These are phyloP conservation scores for Achatina immaculata DNA, from an alignment of 1,140 invertebrate species.

Conservation along the genomic window DNA sequence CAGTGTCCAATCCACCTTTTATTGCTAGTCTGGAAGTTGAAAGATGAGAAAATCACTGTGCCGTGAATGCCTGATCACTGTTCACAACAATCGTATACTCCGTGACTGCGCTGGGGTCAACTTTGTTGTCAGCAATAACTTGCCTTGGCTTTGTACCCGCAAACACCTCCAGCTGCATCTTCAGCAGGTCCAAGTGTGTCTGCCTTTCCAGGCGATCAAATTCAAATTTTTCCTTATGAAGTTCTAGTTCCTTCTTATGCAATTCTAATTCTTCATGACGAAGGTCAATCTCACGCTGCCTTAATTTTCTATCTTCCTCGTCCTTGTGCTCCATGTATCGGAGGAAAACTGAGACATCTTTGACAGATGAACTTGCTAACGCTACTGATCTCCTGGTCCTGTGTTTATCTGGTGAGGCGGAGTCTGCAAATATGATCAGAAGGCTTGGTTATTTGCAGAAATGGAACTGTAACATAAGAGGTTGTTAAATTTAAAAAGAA, in stretches of 20 bases:
- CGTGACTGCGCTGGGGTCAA: conserved; percentile 17
- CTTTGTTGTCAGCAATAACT: conserved; percentile 16
- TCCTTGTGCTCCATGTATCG: conserved; percentile 29
- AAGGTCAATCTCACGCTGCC: conserved; percentile 14
- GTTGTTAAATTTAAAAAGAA: no score
- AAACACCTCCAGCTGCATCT: conserved; percentile 26
- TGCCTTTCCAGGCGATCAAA: conserved; percentile 33
- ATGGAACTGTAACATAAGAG: no score
- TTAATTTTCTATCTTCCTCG: conserved; percentile 17
- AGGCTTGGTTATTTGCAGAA: no score
- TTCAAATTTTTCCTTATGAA: conserved; percentile 32
- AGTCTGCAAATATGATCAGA: background rate
- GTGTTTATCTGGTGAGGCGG: background rate
- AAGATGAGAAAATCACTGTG: background rate
- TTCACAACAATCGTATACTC: conserved; percentile 35
- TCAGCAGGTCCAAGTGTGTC: conserved; percentile 32
- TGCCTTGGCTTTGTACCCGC: background rate
- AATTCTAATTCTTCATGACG: conserved; percentile 24
- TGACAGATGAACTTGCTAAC: background rate
- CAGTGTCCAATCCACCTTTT: no score
- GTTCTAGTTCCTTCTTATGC: conserved; percentile 32
- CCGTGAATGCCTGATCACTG: conserved; percentile 25
- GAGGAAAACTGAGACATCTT: conserved; percentile 12
- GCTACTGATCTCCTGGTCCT: background rate
- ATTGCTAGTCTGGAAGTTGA: no score